phyloP scores from a whole-genome alignment of 2,888 invertebrate genomes.

The Zygaena filipendulae region DNA sequence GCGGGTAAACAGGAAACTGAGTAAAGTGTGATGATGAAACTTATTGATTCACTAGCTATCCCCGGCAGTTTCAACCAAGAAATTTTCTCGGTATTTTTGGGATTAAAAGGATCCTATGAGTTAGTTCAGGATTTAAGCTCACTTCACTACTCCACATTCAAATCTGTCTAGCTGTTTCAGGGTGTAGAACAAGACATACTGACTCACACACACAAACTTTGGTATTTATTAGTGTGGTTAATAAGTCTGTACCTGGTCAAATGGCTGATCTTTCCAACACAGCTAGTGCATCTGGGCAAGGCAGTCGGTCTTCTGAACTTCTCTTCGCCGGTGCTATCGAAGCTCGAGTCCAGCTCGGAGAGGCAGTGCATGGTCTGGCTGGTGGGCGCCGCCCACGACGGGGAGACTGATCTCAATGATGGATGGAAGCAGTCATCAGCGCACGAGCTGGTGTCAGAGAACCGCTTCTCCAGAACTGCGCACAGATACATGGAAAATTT shows the following conservation, averaged over 20 bases:
- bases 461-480: conserved; percentile 55
- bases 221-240: no score
- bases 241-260: conserved; percentile 72
- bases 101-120: no score
- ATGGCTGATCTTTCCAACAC: conserved; percentile 80
- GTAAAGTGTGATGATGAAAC: no score
- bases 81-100: no score
- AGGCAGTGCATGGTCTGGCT: conserved; percentile 62
- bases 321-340: conserved; percentile 52
- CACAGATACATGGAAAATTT: no score
- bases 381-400: conserved; percentile 45
- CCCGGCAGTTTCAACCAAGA: no score
- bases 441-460: conserved; percentile 54
- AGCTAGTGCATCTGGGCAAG: conserved; percentile 77
- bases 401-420: conserved; percentile 50
- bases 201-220: neutral
- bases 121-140: no score
- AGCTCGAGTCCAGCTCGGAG: conserved; percentile 47
- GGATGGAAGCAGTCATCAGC: conserved; percentile 55
- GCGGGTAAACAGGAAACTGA: no score
- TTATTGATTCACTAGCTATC: no score
- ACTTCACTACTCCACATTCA: no score
- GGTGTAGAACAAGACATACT: conserved; percentile 3
- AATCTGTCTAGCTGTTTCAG: no score
- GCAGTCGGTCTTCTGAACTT: conserved; percentile 51